Evolutionary conservation across 2,888 invertebrate genomes (phyloP).

Genomic region (Hydroisotoma schaefferi): DNA sequence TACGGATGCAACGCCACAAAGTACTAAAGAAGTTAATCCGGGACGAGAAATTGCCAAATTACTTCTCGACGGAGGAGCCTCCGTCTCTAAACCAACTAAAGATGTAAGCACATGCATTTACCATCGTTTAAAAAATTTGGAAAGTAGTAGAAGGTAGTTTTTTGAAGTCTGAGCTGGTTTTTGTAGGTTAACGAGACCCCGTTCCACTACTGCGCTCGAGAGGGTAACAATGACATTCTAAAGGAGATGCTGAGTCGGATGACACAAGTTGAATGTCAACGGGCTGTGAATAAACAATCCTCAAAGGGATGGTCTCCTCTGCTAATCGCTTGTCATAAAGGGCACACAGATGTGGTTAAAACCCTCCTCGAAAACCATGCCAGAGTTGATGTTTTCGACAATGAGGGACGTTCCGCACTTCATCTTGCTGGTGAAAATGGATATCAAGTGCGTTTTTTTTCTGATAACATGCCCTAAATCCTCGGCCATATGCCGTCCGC

Average conservation of each 20-base stretch:
- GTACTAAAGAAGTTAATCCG: slow-evolving; percentile 60
- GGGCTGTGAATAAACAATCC: slow-evolving; percentile 90
- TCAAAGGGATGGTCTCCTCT: slow-evolving; percentile 96
- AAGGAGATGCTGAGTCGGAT: slow-evolving; percentile 90
- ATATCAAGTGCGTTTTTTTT: slow-evolving; percentile 50
- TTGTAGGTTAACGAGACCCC: slow-evolving; percentile 61
- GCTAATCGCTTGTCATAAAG: slow-evolving; percentile 90
- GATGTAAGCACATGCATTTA: too few species aligned
- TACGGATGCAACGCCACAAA: neutral
- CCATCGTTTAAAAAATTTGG: too few species aligned
- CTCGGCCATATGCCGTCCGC: neutral
- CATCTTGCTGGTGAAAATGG: slow-evolving; percentile 51
- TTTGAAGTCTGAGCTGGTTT: neutral
- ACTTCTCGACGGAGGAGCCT: slow-evolving; percentile 73
- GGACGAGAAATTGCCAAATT: slow-evolving; percentile 79
- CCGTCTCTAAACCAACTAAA: slow-evolving; percentile 18
- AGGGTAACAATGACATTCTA: slow-evolving; percentile 92
- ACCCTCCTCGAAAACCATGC: slow-evolving; percentile 83
- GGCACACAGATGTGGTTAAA: slow-evolving; percentile 89
- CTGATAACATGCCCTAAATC: neutral
- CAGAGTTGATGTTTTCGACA: slow-evolving; percentile 97
- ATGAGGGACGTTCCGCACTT: slow-evolving; percentile 82
- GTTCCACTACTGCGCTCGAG: slow-evolving; percentile 90
- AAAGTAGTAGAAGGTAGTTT: too few species aligned
- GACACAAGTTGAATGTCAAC: slow-evolving; percentile 82